Conservation (phyloP, 2,797 vertebrate species). For the Novumbra hubbsi region DNA sequence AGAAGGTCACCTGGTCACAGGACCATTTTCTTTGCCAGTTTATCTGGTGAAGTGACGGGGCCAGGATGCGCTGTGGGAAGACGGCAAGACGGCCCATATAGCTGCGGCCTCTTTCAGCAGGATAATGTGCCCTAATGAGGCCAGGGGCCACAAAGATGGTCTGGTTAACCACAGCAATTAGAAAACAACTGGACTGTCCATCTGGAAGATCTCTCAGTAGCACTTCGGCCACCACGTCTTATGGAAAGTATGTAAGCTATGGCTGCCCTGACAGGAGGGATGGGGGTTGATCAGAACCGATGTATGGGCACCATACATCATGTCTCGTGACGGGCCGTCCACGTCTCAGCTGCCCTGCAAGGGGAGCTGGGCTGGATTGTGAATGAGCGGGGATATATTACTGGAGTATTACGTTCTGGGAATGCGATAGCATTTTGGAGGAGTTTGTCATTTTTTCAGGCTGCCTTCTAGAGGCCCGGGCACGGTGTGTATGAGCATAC, state of each 20-base stretch:
- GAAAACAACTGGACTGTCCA: constrained; percentile 51
- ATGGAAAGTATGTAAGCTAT: constrained; percentile 58
- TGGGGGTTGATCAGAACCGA: constrained; percentile 34
- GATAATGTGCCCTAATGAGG: background rate
- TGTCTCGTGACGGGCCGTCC: constrained; percentile 38
- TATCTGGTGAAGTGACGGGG: no score
- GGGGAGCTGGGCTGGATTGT: constrained; percentile 35
- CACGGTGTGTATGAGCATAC: background rate
- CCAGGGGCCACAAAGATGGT: background rate
- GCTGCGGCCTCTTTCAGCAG: no score
- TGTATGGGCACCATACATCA: constrained; percentile 48
- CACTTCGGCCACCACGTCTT: constrained; percentile 52
- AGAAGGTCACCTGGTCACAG: no score
- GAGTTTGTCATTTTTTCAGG: constrained; percentile 24
- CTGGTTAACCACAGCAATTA: constrained; percentile 45
- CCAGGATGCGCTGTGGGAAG: no score
- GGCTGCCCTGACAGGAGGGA: constrained; percentile 13
- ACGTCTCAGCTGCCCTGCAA: constrained; percentile 42
- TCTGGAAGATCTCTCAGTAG: constrained; percentile 60
- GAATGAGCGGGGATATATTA: constrained; percentile 49
- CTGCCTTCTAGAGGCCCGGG: background rate
- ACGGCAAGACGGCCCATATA: no score
- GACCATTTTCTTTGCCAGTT: no score
- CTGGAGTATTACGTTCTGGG: constrained; percentile 48
- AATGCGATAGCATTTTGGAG: constrained; percentile 55